phyloP scores from a whole-genome alignment of 2,113 vertebrate species.

The Brienomyrus brachyistius region DNA sequence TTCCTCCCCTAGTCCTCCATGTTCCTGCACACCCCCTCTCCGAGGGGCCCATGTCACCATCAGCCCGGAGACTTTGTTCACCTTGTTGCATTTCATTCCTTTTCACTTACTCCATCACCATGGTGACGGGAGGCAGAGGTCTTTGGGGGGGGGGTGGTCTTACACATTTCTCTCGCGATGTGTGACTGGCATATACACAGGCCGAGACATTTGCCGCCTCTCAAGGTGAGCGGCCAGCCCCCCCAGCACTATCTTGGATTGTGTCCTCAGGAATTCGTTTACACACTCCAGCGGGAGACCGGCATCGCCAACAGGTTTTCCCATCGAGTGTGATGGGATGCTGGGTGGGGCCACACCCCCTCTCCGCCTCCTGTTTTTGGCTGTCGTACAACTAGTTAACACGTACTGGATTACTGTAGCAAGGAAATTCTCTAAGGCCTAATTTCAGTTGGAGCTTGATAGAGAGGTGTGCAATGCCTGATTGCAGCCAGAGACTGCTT shows the following conservation, averaged over 20 bases:
- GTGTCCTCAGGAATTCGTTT: slow-evolving; percentile 8
- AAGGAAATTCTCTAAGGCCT: slow-evolving; percentile 11
- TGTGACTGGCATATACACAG: background rate
- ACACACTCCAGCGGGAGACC: slow-evolving; percentile 19
- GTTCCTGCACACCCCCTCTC: background rate
- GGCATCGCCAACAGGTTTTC: slow-evolving; percentile 20
- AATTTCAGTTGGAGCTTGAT: background rate
- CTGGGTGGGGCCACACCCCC: background rate
- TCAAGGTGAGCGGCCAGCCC: background rate
- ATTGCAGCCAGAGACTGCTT: background rate
- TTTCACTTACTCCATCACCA: background rate
- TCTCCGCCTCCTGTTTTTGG: background rate
- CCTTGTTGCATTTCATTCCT: slow-evolving; percentile 49
- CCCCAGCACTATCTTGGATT: background rate
- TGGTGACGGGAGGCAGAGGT: slow-evolving; percentile 26
- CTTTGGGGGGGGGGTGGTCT: slow-evolving; percentile 24
- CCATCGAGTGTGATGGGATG: slow-evolving; percentile 24
- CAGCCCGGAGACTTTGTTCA: slow-evolving; percentile 43
- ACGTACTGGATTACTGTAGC: background rate
- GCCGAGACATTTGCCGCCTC: background rate
- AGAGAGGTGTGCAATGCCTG: background rate
- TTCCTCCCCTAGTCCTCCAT: no score
- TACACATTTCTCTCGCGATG: background rate
- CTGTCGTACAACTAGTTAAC: slow-evolving; percentile 15
- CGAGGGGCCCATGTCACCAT: slow-evolving; percentile 44